Conservation (phyloP, 1,140 invertebrate species). For the Amyelois transitella region DNA sequence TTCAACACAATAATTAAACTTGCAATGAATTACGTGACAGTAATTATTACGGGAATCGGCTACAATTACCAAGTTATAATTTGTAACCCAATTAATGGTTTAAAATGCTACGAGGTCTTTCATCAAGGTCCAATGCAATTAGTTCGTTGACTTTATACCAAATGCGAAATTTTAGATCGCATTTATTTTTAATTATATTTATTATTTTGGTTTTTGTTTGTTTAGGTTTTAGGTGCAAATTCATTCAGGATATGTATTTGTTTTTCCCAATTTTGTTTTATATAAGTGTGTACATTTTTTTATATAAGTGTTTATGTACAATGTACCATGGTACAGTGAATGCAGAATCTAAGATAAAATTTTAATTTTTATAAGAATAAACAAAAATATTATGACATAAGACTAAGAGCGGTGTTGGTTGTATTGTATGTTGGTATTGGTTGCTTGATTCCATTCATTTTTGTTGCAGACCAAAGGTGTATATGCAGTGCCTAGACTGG, state of each 20-base stretch:
- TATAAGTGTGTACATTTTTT: too few relatives aligned
- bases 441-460: too few relatives aligned
- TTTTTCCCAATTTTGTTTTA: too few relatives aligned
- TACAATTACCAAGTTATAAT: neutral
- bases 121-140: neutral
- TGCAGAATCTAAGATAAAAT: too few relatives aligned
- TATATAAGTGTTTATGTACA: too few relatives aligned
- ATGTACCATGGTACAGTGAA: too few relatives aligned
- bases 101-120: neutral
- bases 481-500: conserved; percentile 78
- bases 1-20: neutral
- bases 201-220: too few relatives aligned
- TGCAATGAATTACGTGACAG: neutral
- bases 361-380: too few relatives aligned
- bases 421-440: neutral
- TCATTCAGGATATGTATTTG: too few relatives aligned
- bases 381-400: too few relatives aligned
- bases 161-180: neutral
- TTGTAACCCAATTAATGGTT: neutral
- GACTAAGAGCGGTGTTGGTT: too few relatives aligned
- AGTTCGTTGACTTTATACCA: neutral
- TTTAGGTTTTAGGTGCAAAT: too few relatives aligned
- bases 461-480: conserved; percentile 81
- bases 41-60: neutral
- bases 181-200: neutral